Conservation (phyloP, 2,797 vertebrate species). For the Acanthiza pusilla region DNA sequence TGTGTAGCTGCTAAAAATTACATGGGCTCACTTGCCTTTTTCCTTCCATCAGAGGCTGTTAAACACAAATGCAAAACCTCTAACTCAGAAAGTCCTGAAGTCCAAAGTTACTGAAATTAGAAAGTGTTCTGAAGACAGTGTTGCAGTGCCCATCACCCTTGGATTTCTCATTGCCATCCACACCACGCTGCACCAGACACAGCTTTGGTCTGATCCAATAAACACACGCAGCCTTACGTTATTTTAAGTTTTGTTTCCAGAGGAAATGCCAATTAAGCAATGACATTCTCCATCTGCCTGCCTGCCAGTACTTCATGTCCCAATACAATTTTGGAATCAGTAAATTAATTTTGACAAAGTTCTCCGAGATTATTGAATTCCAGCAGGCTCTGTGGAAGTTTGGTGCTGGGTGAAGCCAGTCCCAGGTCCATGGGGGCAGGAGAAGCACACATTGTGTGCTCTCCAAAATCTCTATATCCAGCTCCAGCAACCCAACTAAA, state of each 20-base stretch:
- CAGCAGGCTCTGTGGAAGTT: neutral
- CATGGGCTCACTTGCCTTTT: neutral
- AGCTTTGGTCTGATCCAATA: neutral
- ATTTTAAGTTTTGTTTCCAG: neutral
- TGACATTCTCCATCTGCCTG: neutral
- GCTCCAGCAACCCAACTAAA: neutral
- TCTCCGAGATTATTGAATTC: neutral
- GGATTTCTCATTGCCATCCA: neutral
- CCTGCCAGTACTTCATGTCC: neutral
- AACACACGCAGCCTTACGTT: neutral
- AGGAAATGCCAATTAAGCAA: neutral
- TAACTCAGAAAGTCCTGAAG: neutral
- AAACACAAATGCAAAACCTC: neutral
- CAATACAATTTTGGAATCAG: neutral
- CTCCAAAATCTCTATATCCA: neutral
- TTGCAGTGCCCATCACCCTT: neutral
- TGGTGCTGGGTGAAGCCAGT: neutral
- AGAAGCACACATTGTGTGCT: neutral
- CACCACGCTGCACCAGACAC: neutral
- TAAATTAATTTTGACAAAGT: neutral
- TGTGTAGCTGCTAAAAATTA: neutral
- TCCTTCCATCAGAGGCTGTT: too few relatives aligned
- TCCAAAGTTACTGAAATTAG: neutral
- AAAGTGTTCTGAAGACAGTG: accelerated
- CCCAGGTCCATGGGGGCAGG: accelerated